phyloP scores from a whole-genome alignment of 2,113 vertebrate species.

The Leptosomus discolor region DNA sequence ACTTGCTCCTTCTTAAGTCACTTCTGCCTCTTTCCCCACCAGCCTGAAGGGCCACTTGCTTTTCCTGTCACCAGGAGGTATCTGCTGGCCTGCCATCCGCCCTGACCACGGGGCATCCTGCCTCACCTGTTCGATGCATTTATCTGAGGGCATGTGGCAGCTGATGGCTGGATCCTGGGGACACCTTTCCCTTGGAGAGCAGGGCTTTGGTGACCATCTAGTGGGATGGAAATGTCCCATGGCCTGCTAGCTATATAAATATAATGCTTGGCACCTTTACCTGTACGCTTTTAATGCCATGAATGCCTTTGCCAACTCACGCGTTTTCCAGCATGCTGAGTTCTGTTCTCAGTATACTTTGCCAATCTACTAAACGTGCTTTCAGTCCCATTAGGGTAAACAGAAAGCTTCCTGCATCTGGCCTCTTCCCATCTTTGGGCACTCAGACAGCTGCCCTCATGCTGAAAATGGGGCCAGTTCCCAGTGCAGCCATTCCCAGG shows the following conservation, averaged over 20 bases:
- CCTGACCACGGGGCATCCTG: background rate
- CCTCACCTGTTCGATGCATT: background rate
- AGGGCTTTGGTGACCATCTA: background rate
- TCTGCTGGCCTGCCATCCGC: background rate
- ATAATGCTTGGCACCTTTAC: background rate
- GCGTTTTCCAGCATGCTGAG: conserved; percentile 1
- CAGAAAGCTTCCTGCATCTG: conserved; percentile 28
- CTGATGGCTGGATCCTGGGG: background rate
- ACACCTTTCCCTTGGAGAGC: background rate
- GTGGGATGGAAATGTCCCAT: background rate
- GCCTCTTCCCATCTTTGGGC: background rate
- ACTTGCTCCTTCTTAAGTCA: background rate
- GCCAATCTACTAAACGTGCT: conserved; percentile 28
- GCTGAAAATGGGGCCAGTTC: background rate
- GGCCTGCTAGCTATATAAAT: conserved; percentile 21
- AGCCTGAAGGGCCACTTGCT: background rate
- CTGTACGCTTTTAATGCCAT: background rate
- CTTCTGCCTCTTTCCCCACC: background rate
- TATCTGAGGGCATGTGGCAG: background rate
- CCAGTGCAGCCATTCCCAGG: background rate
- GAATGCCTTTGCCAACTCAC: conserved; percentile 14
- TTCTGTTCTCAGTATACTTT: background rate
- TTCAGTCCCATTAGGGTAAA: conserved; percentile 23
- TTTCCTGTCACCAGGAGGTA: background rate
- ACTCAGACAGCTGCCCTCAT: background rate